A percentile compares a stretch with the other conserved stretches of the same genome.
These are phyloP conservation scores for Eilema caniola DNA, from an alignment of 2,888 invertebrate species.

Conservation along the genomic window DNA sequence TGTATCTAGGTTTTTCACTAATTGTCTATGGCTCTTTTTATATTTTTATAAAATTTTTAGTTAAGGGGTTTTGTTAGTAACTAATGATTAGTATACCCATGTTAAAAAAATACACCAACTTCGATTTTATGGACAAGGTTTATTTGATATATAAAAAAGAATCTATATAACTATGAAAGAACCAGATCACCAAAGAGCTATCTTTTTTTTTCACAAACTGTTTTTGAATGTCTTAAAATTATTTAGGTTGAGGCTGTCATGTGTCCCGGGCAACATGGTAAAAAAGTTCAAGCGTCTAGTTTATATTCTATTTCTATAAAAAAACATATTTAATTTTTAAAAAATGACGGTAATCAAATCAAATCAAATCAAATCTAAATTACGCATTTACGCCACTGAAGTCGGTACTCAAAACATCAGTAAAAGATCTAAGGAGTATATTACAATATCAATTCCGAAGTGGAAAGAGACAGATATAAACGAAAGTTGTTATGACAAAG, in stretches of 20 bases:
- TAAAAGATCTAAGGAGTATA: neutral
- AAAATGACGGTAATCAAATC: neutral
- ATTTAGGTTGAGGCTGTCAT: constrained; percentile 41
- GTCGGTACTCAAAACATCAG: neutral
- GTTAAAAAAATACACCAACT: constrained; percentile 86
- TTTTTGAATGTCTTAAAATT: constrained; percentile 52
- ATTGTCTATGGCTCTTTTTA: constrained; percentile 57
- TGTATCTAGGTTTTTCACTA: constrained; percentile 52
- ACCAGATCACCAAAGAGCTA: constrained; percentile 83
- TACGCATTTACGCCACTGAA: no score
- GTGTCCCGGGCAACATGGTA: constrained; percentile 40
- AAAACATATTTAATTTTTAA: neutral
- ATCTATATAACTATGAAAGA: constrained; percentile 75
- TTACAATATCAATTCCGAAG: neutral
- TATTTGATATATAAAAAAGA: constrained; percentile 82
- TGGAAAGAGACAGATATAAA: constrained; percentile 13
- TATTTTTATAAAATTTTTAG: constrained; percentile 41
- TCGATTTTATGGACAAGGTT: constrained; percentile 86
- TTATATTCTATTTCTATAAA: no score
- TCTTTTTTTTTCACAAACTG: constrained; percentile 55
- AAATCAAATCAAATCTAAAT: no score
- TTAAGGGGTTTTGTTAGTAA: constrained; percentile 73
- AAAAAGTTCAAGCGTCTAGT: no score
- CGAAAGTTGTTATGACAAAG: neutral
- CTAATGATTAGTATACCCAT: constrained; percentile 84